Conservation (phyloP, 1,140 invertebrate species). For the Pseudomyrmex sp. region DNA sequence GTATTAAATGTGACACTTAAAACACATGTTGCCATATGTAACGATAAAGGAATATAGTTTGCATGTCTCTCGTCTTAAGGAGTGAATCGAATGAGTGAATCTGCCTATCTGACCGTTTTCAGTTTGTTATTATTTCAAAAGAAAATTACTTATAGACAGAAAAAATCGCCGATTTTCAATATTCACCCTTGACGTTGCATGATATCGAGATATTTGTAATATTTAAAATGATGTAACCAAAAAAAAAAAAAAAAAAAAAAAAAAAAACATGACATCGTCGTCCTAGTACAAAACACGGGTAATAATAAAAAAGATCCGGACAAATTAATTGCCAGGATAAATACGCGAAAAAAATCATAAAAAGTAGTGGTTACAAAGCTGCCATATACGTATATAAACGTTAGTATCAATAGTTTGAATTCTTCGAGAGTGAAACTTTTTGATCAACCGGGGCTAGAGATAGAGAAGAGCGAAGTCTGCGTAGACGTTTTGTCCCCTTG, state of each 20-base stretch:
- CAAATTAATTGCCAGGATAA: slow-evolving; percentile 40
- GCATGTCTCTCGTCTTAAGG: slow-evolving; percentile 62
- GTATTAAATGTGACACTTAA: slow-evolving; percentile 36
- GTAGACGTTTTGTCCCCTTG: slow-evolving; percentile 29
- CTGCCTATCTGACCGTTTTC: slow-evolving; percentile 45
- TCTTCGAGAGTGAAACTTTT: slow-evolving; percentile 9
- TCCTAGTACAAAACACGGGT: slow-evolving; percentile 63
- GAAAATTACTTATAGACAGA: slow-evolving; percentile 15
- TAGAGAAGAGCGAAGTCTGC: background rate
- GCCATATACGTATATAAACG: slow-evolving; percentile 55
- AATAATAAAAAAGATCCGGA: slow-evolving; percentile 43
- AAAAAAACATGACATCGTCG: slow-evolving; percentile 46
- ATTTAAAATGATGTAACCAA: slow-evolving; percentile 3
- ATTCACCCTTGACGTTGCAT: slow-evolving; percentile 5
- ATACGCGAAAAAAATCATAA: slow-evolving; percentile 35
- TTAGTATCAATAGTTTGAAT: slow-evolving; percentile 48
- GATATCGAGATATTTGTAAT: slow-evolving; percentile 29
- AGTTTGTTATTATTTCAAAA: slow-evolving; percentile 45
- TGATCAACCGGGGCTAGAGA: slow-evolving; percentile 14
- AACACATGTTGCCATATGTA: slow-evolving; percentile 52
- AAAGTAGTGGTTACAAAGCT: slow-evolving; percentile 51
- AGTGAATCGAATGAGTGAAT: slow-evolving; percentile 65
- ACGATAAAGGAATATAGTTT: slow-evolving; percentile 61
- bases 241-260: too few relatives aligned
- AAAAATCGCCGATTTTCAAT: slow-evolving; percentile 18